Evolutionary conservation across 2,888 invertebrate genomes (phyloP).

Genomic region (Hylaea fasciaria): DNA sequence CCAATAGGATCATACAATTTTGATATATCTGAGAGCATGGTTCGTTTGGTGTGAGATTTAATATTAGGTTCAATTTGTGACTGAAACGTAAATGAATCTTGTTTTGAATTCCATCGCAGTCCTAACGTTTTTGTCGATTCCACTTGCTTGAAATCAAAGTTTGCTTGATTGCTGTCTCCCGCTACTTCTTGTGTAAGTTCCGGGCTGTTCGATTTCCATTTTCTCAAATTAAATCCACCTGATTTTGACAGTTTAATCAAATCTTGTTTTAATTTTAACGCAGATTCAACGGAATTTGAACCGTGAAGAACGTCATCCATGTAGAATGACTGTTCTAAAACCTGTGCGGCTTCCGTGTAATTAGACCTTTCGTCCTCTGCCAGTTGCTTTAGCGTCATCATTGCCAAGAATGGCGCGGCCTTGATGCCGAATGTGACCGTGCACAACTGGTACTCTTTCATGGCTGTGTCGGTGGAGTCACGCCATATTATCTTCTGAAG

Average conservation of each 20-base stretch:
- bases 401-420: slow-evolving; percentile 39
- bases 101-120: neutral
- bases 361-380: slow-evolving; percentile 23
- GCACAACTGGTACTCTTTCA: neutral
- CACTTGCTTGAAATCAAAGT: slow-evolving; percentile 12
- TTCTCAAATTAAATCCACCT: slow-evolving; percentile 36
- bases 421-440: slow-evolving; percentile 25
- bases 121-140: slow-evolving; percentile 31
- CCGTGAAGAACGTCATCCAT: slow-evolving; percentile 28
- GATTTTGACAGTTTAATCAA: slow-evolving; percentile 23
- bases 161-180: neutral
- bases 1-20: slow-evolving; percentile 13
- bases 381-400: slow-evolving; percentile 39
- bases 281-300: slow-evolving; percentile 13
- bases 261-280: slow-evolving; percentile 19
- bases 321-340: slow-evolving; percentile 18
- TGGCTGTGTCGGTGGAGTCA: neutral
- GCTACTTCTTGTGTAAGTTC: slow-evolving; percentile 3
- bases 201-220: slow-evolving; percentile 26
- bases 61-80: too few relatives aligned
- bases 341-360: slow-evolving; percentile 15
- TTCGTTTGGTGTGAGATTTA: slow-evolving; percentile 14
- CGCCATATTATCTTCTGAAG: slow-evolving; percentile 43
- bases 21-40: slow-evolving; percentile 18
- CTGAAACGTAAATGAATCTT: slow-evolving; percentile 5